Evolutionary conservation across 1,140 invertebrate species (phyloP).

Genomic region (Drosophila lini): DNA sequence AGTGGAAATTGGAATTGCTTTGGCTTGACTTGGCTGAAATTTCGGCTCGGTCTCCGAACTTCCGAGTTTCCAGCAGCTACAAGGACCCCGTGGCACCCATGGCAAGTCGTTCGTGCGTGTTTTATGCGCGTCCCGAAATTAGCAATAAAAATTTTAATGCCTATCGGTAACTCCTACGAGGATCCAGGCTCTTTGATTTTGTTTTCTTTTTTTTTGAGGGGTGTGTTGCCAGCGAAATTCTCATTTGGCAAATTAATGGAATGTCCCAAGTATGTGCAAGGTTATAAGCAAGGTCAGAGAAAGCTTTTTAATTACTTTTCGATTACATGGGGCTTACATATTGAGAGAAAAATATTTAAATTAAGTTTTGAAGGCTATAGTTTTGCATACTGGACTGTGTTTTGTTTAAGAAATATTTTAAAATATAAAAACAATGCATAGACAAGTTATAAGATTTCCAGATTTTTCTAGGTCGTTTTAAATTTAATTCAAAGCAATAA

Average conservation of each 20-base stretch:
- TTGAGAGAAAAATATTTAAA: not conserved
- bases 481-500: no score
- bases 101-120: conserved; percentile 64
- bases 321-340: not conserved
- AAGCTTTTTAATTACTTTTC: not conserved
- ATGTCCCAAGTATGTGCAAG: conserved; percentile 14
- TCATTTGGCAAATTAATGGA: conserved; percentile 34
- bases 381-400: no score
- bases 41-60: conserved; percentile 1
- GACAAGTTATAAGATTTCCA: no score
- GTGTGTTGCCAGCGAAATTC: not conserved
- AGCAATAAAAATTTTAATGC: conserved; percentile 79
- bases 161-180: conserved; percentile 36
- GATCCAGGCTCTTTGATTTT: conserved; percentile 12
- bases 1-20: conserved; percentile 57
- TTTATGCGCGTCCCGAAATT: conserved; percentile 72
- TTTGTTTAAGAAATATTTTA: not conserved
- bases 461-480: no score
- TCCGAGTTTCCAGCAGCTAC: not conserved
- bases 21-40: conserved; percentile 18
- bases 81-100: conserved; percentile 4
- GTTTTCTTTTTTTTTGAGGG: conserved; percentile 11
- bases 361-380: not conserved
- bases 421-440: not conserved
- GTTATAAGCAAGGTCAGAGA: conserved; percentile 14